Evolutionary conservation across 1,140 invertebrate species (phyloP).

Genomic region (Bombus sylvicola): DNA sequence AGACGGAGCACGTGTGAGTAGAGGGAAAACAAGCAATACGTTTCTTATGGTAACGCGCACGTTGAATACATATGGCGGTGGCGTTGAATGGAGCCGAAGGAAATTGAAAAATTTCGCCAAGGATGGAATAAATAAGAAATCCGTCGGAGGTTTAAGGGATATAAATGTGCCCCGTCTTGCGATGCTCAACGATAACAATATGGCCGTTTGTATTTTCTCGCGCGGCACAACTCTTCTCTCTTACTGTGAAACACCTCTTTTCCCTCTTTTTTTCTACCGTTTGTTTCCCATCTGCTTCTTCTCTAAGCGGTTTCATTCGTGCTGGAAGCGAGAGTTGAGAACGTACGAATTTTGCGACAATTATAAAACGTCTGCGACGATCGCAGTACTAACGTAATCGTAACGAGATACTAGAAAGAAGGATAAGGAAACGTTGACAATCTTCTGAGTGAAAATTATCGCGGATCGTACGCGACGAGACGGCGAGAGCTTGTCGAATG

Average conservation of each 20-base stretch:
- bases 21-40: constrained; percentile 38
- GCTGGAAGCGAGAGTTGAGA: fast-evolving
- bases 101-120: constrained; percentile 58
- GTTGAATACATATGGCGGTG: constrained; percentile 37
- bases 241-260: neutral
- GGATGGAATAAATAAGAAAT: constrained; percentile 48
- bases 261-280: neutral
- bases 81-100: constrained; percentile 39
- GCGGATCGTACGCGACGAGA: no score
- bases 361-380: no score
- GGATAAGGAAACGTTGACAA: no score
- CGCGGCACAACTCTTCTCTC: neutral
- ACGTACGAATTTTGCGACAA: no score
- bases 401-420: no score
- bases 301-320: no score
- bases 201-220: neutral
- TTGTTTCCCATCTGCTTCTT: no score
- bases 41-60: constrained; percentile 48
- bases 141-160: constrained; percentile 43
- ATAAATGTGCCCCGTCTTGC: constrained; percentile 27
- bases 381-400: neutral
- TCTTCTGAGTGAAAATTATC: no score
- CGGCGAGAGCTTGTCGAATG: no score
- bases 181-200: constrained; percentile 37
- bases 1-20: neutral